A percentile compares a stretch with the other conserved stretches of the same genome.
phyloP scores from a whole-genome alignment of 2,797 vertebrate species.

The Clarias fuscus region DNA sequence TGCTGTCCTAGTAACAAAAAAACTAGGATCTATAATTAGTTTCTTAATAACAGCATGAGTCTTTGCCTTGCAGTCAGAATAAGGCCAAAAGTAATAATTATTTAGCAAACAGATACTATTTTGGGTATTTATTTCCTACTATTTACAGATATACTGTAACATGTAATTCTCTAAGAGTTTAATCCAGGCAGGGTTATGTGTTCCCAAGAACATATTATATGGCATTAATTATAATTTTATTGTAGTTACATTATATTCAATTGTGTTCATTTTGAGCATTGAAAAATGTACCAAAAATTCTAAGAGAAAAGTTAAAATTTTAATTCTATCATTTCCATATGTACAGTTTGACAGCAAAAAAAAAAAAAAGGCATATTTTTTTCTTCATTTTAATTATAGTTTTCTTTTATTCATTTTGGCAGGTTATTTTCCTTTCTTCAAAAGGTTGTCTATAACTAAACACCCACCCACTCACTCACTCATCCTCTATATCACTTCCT shows the following conservation, averaged over 20 bases:
- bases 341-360: too few relatives aligned
- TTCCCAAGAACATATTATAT: not conserved
- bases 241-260: not conserved
- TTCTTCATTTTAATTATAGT: too few relatives aligned
- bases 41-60: not conserved
- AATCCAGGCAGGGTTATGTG: not conserved
- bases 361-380: too few relatives aligned
- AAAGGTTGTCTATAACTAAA: too few relatives aligned
- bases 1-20: not conserved
- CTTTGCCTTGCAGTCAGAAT: not conserved
- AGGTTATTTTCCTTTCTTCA: too few relatives aligned
- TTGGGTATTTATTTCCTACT: not conserved
- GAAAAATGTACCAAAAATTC: not conserved
- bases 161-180: not conserved
- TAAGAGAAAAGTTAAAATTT: not conserved
- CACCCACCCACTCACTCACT: too few relatives aligned
- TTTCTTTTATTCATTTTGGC: too few relatives aligned
- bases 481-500: too few relatives aligned
- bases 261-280: too few relatives aligned
- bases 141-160: not conserved
- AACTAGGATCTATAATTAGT: too few relatives aligned
- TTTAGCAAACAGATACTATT: not conserved
- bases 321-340: not conserved
- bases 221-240: not conserved
- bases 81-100: not conserved